Percentiles rank a stretch among this genome's conserved stretches.
phyloP scores from a whole-genome alignment of 2,888 invertebrate species.

The Vannuccia rotundouncinata region DNA sequence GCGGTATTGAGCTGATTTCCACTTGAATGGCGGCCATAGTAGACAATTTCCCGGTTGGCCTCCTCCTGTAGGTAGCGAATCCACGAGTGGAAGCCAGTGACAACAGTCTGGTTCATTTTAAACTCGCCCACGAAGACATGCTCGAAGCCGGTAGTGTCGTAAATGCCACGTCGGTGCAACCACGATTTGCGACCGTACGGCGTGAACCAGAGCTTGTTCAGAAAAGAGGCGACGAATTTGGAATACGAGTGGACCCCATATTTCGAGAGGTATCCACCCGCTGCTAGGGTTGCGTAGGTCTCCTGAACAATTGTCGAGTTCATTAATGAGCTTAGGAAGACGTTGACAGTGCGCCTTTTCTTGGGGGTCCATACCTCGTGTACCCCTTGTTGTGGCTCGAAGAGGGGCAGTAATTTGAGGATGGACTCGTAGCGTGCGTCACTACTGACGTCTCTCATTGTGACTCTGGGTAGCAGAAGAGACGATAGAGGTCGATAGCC shows the following conservation, averaged over 20 bases:
- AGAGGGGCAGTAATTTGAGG: neutral
- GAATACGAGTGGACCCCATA: neutral
- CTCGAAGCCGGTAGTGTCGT: conserved; percentile 30
- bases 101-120: neutral
- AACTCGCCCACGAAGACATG: conserved; percentile 37
- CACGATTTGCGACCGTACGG: conserved; percentile 25
- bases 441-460: neutral
- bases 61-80: conserved; percentile 4
- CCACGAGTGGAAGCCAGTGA: conserved; percentile 31
- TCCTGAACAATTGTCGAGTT: neutral
- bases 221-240: neutral
- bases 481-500: neutral
- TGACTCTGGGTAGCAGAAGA: neutral
- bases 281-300: neutral
- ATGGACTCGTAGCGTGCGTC: neutral
- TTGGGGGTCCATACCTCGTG: neutral
- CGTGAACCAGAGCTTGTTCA: conserved; percentile 11
- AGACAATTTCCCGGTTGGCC: neutral
- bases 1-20: neutral
- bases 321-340: neutral
- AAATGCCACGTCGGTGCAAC: neutral
- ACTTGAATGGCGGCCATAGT: conserved; percentile 14
- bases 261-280: neutral
- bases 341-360: neutral
- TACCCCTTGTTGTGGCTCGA: neutral